A percentile compares a stretch with the other conserved stretches of the same genome.
These are phyloP conservation scores for Melanargia galathea DNA, from an alignment of 2,888 invertebrate species.

Conservation along the genomic window DNA sequence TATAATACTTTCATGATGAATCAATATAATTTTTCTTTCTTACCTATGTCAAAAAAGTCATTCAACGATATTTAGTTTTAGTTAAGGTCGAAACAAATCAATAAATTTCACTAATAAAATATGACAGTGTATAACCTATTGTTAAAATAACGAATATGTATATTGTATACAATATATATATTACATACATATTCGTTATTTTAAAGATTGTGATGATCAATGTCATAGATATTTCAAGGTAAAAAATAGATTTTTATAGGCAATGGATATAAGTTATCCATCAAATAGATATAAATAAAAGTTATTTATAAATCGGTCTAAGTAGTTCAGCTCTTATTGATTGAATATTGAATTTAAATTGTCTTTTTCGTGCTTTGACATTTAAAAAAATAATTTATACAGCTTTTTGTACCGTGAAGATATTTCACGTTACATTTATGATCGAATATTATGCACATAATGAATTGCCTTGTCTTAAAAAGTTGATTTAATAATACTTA, in stretches of 20 bases:
- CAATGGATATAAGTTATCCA: slow-evolving; percentile 24
- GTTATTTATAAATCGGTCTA: slow-evolving; percentile 39
- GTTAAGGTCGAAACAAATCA: background rate
- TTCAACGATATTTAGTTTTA: too few relatives aligned
- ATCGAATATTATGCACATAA: slow-evolving; percentile 22
- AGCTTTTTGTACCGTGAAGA: slow-evolving; percentile 19
- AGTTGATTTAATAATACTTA: slow-evolving; percentile 25
- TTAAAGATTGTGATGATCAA: background rate
- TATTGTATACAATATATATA: too few relatives aligned
- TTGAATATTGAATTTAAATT: slow-evolving; percentile 19
- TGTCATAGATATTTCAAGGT: slow-evolving; percentile 6
- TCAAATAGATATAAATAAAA: slow-evolving; percentile 41
- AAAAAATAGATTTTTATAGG: slow-evolving; percentile 8
- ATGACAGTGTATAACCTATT: background rate
- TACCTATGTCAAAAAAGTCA: too few relatives aligned
- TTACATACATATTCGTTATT: too few relatives aligned
- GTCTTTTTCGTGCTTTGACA: slow-evolving; percentile 19
- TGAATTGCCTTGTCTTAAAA: slow-evolving; percentile 18
- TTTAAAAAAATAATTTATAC: slow-evolving; percentile 7
- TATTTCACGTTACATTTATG: slow-evolving; percentile 19
- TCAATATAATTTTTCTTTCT: too few relatives aligned
- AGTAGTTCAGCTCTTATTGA: slow-evolving; percentile 9
- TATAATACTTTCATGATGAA: background rate
- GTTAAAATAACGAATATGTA: too few relatives aligned
- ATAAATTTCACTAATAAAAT: background rate